Conservation (phyloP, 1,140 invertebrate genomes). For the Zaprionus vittiger region DNA sequence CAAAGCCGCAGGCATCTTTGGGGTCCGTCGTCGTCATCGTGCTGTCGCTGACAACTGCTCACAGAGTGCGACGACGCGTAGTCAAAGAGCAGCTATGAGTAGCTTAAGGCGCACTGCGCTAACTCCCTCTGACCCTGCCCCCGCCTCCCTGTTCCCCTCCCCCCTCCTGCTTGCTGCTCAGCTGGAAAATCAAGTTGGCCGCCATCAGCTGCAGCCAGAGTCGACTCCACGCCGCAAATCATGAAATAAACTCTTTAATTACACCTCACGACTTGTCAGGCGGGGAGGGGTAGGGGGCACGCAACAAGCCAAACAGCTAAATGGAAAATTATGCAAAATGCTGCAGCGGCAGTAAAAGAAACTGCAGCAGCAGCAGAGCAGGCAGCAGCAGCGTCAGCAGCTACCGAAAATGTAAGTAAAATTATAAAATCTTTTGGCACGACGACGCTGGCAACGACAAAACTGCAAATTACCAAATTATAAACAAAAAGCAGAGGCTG, state of each 20-base stretch:
- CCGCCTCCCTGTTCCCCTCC: background rate
- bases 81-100: conserved; percentile 66
- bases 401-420: conserved; percentile 75
- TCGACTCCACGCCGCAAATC: conserved; percentile 67
- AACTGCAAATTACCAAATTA: conserved; percentile 82
- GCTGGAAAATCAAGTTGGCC: conserved; percentile 78
- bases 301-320: conserved; percentile 64
- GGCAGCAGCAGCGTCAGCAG: conserved; percentile 46
- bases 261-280: conserved; percentile 70
- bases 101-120: conserved; percentile 55
- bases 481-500: conserved; percentile 61
- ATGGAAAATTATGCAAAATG: conserved; percentile 82
- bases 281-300: conserved; percentile 47
- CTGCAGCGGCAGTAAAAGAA: conserved; percentile 53
- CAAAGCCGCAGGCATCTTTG: conserved; percentile 36
- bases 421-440: conserved; percentile 82
- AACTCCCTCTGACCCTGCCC: background rate
- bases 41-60: conserved; percentile 69
- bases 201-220: conserved; percentile 52
- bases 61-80: conserved; percentile 49
- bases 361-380: conserved; percentile 20
- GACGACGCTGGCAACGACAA: conserved; percentile 68
- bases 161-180: conserved; percentile 31
- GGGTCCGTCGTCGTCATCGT: conserved; percentile 29
- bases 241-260: conserved; percentile 82